A percentile compares a stretch with the other conserved stretches of the same genome.
These are phyloP conservation scores for Ondatra zibethicus DNA, from an alignment of 2,113 vertebrate genomes.

Conservation along the genomic window DNA sequence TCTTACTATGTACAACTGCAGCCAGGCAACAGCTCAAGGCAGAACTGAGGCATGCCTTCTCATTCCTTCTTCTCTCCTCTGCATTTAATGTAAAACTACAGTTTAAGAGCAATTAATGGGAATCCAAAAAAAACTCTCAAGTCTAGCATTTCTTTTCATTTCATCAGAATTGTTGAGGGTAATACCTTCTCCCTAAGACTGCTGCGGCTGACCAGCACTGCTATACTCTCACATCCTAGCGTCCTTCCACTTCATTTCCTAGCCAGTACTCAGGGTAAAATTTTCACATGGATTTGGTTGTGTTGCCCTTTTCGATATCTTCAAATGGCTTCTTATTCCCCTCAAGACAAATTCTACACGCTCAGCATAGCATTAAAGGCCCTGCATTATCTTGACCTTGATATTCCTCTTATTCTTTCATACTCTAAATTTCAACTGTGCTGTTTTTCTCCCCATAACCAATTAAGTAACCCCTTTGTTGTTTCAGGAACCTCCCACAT, in stretches of 20 bases:
- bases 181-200: background rate
- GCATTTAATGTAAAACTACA: conserved; percentile 4
- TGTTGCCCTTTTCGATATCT: background rate
- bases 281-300: background rate
- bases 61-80: background rate
- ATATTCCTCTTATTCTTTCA: background rate
- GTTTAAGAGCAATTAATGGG: background rate
- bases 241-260: background rate
- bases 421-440: background rate
- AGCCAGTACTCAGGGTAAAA: background rate
- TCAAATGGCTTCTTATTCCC: background rate
- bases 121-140: conserved; percentile 4
- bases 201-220: background rate
- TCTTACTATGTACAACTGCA: background rate
- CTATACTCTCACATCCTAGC: background rate
- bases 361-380: background rate
- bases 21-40: background rate
- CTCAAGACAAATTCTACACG: background rate
- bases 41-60: background rate
- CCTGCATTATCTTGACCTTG: background rate
- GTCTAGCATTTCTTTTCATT: background rate
- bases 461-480: background rate
- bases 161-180: background rate
- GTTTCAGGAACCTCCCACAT: background rate
- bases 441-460: background rate